Evolutionary conservation across 2,113 vertebrate species (phyloP), one percentile per base, ranked within the genome.

Genomic region (Barbus barbus): DNA sequence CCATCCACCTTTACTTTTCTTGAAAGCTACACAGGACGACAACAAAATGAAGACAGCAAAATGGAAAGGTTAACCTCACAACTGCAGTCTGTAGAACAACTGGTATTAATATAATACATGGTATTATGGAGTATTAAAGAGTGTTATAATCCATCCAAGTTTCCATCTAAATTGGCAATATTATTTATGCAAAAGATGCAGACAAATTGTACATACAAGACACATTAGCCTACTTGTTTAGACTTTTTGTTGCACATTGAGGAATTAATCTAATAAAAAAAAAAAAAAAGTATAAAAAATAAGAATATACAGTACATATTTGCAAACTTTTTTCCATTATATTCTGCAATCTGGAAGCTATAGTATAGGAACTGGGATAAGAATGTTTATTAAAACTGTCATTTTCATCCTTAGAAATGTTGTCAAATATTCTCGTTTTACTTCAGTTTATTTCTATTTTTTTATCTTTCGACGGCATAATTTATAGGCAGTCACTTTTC

Each of bases 11-110:
- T 60, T 13, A 56, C 51, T n/a, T 61, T n/a, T 53, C 63, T 73
- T n/a, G 69, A 87, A 82, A 56, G 31, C 65, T 82, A 76, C 46
- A 20, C 3, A 22, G 9, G 84, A 82, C 0, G 76, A 86, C 77
- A 69, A 53, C 53, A 36, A 33, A 73, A 51, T 13, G 14, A 28
- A 6, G n/a, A 22, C 11, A 9, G 51, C 31, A 71, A 36, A 78
- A 22, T 24, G 4, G 53, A 65, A 14, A 58, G 31, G 14, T 77
- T 41, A 77, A 84, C 48, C 5, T 48, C 38, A 79, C 24, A 58
- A 84, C 44, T 44, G 33, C 24, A 36, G 24, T 31, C 12, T 26
- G 9, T 1, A 58, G 16, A 51, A 60, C 83, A 72, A 22, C 48
- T 9, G 63, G 28, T 67, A n/a, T n/a, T n/a, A n/a, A n/a, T n/a